phyloP scores from a whole-genome alignment of 2,888 invertebrate genomes.

The Drosophila quasianomalipes region DNA sequence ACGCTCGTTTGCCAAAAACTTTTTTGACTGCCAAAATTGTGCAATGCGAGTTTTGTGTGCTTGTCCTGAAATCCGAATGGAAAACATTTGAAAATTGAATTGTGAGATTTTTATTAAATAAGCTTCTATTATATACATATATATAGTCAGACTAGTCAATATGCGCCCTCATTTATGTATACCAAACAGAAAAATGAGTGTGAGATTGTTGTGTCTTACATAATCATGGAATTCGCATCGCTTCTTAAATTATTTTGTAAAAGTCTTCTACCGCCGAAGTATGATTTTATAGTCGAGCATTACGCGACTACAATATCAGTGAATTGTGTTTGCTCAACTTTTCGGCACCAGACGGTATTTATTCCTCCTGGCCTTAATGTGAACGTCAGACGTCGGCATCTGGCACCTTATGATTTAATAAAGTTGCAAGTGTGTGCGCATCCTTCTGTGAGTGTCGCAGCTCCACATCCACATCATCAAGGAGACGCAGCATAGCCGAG shows the following conservation, averaged over 20 bases:
- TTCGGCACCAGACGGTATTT: conserved; percentile 20
- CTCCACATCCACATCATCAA: conserved; percentile 28
- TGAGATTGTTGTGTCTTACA: background rate
- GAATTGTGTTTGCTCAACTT: conserved; percentile 20
- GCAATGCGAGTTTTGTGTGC: background rate
- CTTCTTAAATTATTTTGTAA: background rate
- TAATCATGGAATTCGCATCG: background rate
- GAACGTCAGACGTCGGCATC: conserved; percentile 52
- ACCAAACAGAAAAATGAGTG: background rate
- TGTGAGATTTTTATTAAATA: background rate
- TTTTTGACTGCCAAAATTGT: background rate
- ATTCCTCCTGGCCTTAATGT: conserved; percentile 31
- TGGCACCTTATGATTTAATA: conserved; percentile 57
- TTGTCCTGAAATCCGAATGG: background rate
- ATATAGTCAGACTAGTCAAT: too few species aligned
- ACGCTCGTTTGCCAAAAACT: background rate
- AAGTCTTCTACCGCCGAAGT: background rate
- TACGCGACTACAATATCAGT: background rate
- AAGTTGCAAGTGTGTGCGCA: conserved; percentile 50
- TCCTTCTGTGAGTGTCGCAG: conserved; percentile 14
- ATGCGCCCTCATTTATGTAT: background rate
- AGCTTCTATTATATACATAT: too few species aligned
- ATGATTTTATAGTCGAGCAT: conserved; percentile 1
- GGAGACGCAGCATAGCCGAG: conserved; percentile 23
- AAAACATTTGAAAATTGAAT: too few species aligned